phyloP scores from a whole-genome alignment of 2,113 vertebrate species.

The Lamprotornis superbus region DNA sequence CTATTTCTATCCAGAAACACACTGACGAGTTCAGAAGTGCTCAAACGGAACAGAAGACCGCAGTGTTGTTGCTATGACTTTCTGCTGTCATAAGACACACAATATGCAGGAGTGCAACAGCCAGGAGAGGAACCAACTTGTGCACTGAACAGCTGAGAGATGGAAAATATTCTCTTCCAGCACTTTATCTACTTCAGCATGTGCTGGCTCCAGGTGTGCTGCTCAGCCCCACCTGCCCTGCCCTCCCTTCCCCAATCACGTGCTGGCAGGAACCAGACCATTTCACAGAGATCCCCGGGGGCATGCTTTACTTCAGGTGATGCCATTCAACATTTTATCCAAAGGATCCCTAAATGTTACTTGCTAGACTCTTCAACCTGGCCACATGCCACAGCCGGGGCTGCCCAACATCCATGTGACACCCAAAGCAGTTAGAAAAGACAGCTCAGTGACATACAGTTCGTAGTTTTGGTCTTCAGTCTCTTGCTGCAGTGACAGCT shows the following conservation, averaged over 20 bases:
- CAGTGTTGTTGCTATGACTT: not conserved
- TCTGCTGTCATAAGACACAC: not conserved
- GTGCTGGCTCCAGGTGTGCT: not conserved
- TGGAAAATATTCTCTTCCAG: not conserved
- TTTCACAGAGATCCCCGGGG: not conserved
- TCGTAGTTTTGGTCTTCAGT: conserved; percentile 98
- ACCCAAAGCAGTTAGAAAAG: not conserved
- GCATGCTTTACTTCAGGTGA: not conserved
- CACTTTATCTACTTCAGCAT: not conserved
- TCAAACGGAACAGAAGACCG: not conserved
- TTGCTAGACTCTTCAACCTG: not conserved
- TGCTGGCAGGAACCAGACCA: not conserved
- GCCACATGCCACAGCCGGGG: not conserved
- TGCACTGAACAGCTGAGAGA: not conserved
- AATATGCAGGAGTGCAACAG: not conserved
- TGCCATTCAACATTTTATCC: not conserved
- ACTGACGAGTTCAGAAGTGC: not conserved
- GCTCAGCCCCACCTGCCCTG: not conserved
- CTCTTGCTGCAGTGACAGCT: conserved; percentile 94
- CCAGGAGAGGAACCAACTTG: not conserved
- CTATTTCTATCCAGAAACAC: not conserved
- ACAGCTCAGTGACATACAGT: conserved; percentile 77
- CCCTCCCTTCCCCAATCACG: fast-evolving
- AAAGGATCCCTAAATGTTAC: not conserved
- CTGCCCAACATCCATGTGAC: not conserved